Conservation (phyloP, 2,113 vertebrate species). For the Uria lomvia region DNA sequence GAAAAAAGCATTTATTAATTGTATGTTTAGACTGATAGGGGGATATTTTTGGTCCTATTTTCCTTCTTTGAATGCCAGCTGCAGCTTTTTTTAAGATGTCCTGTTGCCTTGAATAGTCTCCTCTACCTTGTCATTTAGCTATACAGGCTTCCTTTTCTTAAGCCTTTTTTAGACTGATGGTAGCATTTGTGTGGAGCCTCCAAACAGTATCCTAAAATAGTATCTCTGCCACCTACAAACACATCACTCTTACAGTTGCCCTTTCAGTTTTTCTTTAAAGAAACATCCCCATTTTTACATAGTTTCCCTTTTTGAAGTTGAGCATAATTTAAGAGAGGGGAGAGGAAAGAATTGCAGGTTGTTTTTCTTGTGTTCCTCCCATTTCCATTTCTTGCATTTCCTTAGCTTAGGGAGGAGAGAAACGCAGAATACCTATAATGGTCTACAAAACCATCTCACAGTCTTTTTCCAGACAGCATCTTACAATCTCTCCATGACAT, state of each 20-base stretch:
- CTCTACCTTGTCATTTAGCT: conserved; percentile 4
- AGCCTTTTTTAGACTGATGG: neutral
- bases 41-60: neutral
- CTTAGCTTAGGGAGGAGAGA: neutral
- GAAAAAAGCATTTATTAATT: neutral
- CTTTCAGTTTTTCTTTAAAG: neutral
- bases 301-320: neutral
- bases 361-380: neutral
- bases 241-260: neutral
- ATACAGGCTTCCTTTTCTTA: neutral
- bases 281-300: neutral
- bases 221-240: neutral
- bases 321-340: neutral
- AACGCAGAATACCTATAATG: neutral
- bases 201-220: conserved; percentile 5
- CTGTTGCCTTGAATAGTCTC: neutral
- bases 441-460: neutral
- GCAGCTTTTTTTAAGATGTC: neutral
- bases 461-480: neutral
- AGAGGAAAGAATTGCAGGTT: neutral
- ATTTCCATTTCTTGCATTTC: neutral
- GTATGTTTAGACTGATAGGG: neutral
- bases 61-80: neutral
- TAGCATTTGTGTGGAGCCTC: neutral
- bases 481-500: neutral